Percentiles rank a stretch among this genome's conserved stretches.
Conservation (phyloP, 2,113 vertebrate genomes). For the Empidonax alnorum region DNA sequence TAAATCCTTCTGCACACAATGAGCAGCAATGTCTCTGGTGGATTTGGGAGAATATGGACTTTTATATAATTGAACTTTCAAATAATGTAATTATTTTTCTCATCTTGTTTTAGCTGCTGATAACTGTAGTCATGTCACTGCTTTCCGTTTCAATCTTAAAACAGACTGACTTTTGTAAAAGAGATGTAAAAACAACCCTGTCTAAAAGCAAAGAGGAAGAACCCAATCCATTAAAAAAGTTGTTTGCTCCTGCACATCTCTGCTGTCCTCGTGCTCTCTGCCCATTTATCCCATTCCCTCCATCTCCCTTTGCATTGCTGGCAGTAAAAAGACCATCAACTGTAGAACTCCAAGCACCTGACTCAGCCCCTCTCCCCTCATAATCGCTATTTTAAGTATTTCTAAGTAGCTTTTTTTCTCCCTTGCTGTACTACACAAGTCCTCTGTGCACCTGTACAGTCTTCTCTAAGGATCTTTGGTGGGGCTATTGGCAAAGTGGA, state of each 20-base stretch:
- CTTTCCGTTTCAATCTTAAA: neutral
- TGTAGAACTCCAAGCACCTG: neutral
- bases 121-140: neutral
- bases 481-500: neutral
- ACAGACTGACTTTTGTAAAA: neutral
- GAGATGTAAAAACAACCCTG: neutral
- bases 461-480: neutral
- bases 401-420: neutral
- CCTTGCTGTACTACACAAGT: neutral
- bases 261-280: neutral
- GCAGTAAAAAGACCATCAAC: neutral
- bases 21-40: fast-evolving
- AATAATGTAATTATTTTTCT: neutral
- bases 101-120: neutral
- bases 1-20: neutral
- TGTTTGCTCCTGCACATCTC: neutral
- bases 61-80: neutral
- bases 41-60: neutral
- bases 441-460: neutral
- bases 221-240: neutral
- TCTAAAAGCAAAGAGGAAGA: neutral
- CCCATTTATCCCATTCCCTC: neutral
- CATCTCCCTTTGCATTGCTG: neutral
- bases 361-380: neutral
- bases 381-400: neutral